Conservation (phyloP, 2,888 invertebrate genomes). For the Eupithecia exiguata region DNA sequence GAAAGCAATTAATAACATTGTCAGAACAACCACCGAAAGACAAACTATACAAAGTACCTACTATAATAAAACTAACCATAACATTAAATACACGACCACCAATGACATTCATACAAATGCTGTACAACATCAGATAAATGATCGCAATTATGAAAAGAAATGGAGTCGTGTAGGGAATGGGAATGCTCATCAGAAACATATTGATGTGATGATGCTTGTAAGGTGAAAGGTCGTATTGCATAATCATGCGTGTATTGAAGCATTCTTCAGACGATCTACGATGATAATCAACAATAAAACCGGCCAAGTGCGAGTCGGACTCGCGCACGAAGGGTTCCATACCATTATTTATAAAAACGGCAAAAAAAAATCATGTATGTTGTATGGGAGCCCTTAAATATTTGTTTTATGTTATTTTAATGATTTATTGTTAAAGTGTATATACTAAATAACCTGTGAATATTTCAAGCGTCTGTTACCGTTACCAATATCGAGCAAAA, state of each 20-base stretch:
- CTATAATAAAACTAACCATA: conserved; percentile 2
- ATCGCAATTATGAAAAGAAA: conserved; percentile 56
- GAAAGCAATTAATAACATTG: neutral
- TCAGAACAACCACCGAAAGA: neutral
- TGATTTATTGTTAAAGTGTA: too few species aligned
- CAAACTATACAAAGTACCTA: neutral
- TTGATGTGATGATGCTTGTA: conserved; percentile 49
- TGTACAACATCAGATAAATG: conserved; percentile 52
- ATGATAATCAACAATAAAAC: conserved; percentile 1
- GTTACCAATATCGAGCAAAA: too few species aligned
- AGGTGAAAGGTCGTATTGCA: conserved; percentile 65
- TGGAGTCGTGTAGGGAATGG: conserved; percentile 58
- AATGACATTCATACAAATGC: conserved; percentile 36
- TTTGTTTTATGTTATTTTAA: too few species aligned
- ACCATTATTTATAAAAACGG: too few species aligned
- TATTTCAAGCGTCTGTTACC: too few species aligned
- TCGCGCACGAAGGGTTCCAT: too few species aligned
- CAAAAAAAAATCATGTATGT: too few species aligned
- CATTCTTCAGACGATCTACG: neutral
- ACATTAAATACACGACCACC: conserved; percentile 21
- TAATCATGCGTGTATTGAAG: conserved; percentile 28
- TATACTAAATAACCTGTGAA: too few species aligned
- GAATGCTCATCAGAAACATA: conserved; percentile 34
- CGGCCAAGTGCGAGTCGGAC: too few species aligned
- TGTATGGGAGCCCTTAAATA: too few species aligned